These are phyloP conservation scores for Myxocyprinus asiaticus DNA, from an alignment of 2,113 vertebrate species.

Conservation along the genomic window DNA sequence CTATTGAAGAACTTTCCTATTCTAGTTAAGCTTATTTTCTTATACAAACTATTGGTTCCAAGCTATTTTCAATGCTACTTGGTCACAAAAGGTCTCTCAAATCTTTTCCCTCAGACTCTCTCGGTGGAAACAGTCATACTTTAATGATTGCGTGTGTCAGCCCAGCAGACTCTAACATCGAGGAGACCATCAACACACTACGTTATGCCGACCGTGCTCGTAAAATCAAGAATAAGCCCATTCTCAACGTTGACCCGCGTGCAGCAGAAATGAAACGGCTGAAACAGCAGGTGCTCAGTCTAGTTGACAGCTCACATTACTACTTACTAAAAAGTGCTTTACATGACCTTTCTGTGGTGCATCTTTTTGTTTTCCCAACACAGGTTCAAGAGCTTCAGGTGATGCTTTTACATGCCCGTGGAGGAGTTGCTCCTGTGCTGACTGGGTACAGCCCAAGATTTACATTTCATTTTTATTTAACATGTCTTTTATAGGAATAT, in stretches of 20 bases:
- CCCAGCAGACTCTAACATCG: conserved; percentile 94
- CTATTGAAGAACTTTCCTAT: too few relatives aligned
- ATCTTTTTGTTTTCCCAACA: conserved; percentile 59
- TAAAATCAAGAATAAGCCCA: conserved; percentile 95
- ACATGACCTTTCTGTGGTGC: background rate
- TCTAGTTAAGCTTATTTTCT: too few relatives aligned
- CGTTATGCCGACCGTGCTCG: conserved; percentile 96
- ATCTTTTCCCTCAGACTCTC: conserved; percentile 78
- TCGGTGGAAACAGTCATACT: conserved; percentile 96
- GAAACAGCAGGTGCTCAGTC: conserved; percentile 84
- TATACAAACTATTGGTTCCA: too few relatives aligned
- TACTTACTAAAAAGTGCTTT: background rate
- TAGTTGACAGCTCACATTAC: background rate
- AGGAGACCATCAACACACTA: conserved; percentile 95
- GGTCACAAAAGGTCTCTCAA: background rate
- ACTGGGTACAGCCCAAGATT: conserved; percentile 79
- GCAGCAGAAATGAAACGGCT: conserved; percentile 83
- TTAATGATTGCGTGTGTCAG: conserved; percentile 96
- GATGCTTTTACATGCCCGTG: conserved; percentile 89
- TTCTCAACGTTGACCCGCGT: conserved; percentile 89
- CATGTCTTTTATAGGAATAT: too few relatives aligned
- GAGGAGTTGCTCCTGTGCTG: conserved; percentile 83
- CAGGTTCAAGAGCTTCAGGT: conserved; percentile 94
- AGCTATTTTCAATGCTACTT: too few relatives aligned
- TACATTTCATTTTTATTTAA: too few relatives aligned